Evolutionary conservation across 2,888 invertebrate species (phyloP).

Genomic region (Nycteola revayana): DNA sequence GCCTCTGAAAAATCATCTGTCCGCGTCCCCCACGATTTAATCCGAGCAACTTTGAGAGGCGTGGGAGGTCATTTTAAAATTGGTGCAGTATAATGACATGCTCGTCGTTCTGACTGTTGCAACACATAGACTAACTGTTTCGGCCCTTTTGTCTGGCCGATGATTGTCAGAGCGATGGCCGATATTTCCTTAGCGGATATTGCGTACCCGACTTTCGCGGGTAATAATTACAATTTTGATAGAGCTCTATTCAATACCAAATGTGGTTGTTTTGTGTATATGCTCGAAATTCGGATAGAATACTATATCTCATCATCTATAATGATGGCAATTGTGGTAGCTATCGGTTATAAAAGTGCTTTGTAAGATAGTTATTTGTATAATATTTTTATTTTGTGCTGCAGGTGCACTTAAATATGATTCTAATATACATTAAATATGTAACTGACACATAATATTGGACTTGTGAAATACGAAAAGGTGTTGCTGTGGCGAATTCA

Average conservation of each 20-base stretch:
- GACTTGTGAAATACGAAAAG: too few relatives aligned
- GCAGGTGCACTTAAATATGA: neutral
- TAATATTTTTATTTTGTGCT: conserved; percentile 10
- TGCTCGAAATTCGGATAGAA: conserved; percentile 24
- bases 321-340: conserved; percentile 24
- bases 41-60: conserved; percentile 31
- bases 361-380: conserved; percentile 11
- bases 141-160: conserved; percentile 67
- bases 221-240: conserved; percentile 47
- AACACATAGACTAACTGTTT: conserved; percentile 62
- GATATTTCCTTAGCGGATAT: conserved; percentile 51
- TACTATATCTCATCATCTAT: conserved; percentile 27
- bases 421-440: conserved; percentile 5
- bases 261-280: conserved; percentile 26
- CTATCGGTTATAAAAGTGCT: conserved; percentile 19
- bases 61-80: conserved; percentile 47
- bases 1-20: conserved; percentile 48
- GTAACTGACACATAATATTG: neutral
- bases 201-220: conserved; percentile 49
- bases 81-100: conserved; percentile 64
- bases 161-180: conserved; percentile 63
- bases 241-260: conserved; percentile 18
- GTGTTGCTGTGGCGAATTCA: too few relatives aligned
- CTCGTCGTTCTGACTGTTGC: conserved; percentile 54
- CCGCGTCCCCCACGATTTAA: conserved; percentile 25